phyloP scores from a whole-genome alignment of 2,113 vertebrate species.

The Tenrec ecaudatus region DNA sequence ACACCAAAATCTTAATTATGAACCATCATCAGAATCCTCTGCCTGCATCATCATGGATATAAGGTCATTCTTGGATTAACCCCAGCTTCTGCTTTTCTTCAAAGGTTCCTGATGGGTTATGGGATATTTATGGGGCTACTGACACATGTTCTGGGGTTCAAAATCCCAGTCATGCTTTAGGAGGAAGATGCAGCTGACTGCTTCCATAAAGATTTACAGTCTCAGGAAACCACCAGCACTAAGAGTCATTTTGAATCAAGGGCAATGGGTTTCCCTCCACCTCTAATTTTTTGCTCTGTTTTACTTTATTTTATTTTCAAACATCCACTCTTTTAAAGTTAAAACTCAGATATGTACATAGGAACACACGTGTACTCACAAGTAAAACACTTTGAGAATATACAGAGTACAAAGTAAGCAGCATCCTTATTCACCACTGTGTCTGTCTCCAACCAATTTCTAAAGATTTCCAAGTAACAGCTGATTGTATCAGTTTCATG shows the following conservation, averaged over 20 bases:
- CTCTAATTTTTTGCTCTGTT: not conserved
- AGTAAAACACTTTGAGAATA: not conserved
- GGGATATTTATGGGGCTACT: too few species aligned
- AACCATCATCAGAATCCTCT: not conserved
- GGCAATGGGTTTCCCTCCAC: too few species aligned
- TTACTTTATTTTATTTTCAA: not conserved
- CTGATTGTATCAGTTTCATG: not conserved
- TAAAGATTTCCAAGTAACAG: not conserved
- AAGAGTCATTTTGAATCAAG: too few species aligned
- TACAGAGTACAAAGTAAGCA: not conserved
- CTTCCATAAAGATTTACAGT: too few species aligned
- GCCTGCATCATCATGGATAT: not conserved
- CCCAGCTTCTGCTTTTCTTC: not conserved
- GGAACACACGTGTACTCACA: not conserved
- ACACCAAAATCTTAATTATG: not conserved
- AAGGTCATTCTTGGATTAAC: not conserved
- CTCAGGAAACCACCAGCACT: too few species aligned
- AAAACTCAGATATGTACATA: not conserved
- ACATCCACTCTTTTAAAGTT: not conserved
- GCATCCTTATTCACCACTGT: not conserved
- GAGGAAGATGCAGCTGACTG: too few species aligned
- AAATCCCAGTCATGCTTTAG: too few species aligned
- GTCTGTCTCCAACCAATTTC: not conserved
- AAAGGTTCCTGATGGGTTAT: too few species aligned
- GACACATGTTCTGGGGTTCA: too few species aligned